Conservation (phyloP, 2,113 vertebrate species). For the Saccopteryx bilineata region DNA sequence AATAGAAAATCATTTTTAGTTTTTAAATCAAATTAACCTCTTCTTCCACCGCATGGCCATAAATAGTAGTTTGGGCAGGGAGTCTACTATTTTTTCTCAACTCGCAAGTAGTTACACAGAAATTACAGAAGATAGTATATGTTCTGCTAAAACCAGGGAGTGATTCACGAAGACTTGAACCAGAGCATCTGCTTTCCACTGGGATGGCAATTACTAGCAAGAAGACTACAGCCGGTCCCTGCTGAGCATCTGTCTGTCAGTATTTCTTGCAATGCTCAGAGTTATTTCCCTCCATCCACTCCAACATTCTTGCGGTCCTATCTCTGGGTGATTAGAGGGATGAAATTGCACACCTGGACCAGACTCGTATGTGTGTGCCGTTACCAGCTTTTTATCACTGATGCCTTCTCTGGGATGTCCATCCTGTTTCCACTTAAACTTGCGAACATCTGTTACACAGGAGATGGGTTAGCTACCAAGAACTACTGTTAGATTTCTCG, state of each 20-base stretch:
- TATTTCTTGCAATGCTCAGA: not conserved
- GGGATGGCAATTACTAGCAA: conserved; percentile 89
- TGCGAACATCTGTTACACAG: conserved; percentile 89
- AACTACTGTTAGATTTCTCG: conserved; percentile 90
- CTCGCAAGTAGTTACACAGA: conserved; percentile 57
- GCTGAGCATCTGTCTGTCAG: not conserved
- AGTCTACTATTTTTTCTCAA: not conserved
- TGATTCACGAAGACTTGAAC: conserved; percentile 12
- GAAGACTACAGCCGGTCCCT: conserved; percentile 84
- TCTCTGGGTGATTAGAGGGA: conserved; percentile 43
- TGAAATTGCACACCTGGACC: not conserved
- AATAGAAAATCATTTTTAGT: conserved; percentile 72
- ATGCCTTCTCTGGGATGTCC: conserved; percentile 53
- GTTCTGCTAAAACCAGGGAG: conserved; percentile 65
- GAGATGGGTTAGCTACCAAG: conserved; percentile 88
- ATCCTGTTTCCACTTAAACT: conserved; percentile 86
- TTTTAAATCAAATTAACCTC: conserved; percentile 77
- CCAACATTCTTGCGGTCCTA: not conserved
- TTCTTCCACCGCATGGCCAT: conserved; percentile 17
- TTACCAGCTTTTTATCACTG: conserved; percentile 66
- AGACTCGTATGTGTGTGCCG: not conserved
- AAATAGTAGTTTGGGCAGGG: conserved; percentile 5
- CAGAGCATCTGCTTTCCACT: conserved; percentile 83
- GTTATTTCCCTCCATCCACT: not conserved
- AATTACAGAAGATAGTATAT: conserved; percentile 49